Evolutionary conservation across 2,113 vertebrate species (phyloP).

Genomic region (Bubo blakistoni): DNA sequence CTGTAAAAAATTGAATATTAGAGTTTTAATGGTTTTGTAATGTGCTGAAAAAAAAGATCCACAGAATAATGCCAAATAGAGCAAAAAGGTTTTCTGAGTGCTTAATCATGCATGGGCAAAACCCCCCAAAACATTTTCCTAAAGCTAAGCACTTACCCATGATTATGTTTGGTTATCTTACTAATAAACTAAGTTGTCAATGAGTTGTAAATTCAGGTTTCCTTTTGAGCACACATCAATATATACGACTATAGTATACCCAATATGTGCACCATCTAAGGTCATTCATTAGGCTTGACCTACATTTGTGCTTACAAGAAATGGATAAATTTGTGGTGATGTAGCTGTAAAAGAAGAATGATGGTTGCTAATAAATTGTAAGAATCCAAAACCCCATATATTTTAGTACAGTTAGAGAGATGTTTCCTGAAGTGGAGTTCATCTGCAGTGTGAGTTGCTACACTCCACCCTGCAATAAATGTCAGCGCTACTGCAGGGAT

Average conservation of each 20-base stretch:
- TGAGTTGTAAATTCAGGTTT: background rate
- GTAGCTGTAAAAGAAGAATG: background rate
- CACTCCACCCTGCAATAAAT: background rate
- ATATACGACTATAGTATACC: rapidly evolving
- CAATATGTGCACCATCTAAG: rapidly evolving
- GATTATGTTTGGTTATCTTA: background rate
- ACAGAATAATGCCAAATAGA: background rate
- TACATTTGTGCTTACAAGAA: background rate
- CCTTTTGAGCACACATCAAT: background rate
- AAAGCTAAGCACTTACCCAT: background rate
- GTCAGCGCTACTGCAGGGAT: background rate
- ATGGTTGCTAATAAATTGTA: rapidly evolving
- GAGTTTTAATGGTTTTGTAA: background rate
- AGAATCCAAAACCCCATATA: background rate
- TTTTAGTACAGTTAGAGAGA: background rate
- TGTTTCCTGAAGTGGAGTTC: background rate
- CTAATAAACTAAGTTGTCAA: background rate
- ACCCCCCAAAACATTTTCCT: background rate
- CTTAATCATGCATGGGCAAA: background rate
- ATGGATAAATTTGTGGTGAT: background rate
- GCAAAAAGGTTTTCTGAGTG: background rate
- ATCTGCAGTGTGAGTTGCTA: background rate
- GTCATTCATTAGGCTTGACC: background rate
- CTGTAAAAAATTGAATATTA: background rate
- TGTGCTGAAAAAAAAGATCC: background rate